Evolutionary conservation across 2,888 invertebrate genomes (phyloP).

Genomic region (Spisula subtruncata): DNA sequence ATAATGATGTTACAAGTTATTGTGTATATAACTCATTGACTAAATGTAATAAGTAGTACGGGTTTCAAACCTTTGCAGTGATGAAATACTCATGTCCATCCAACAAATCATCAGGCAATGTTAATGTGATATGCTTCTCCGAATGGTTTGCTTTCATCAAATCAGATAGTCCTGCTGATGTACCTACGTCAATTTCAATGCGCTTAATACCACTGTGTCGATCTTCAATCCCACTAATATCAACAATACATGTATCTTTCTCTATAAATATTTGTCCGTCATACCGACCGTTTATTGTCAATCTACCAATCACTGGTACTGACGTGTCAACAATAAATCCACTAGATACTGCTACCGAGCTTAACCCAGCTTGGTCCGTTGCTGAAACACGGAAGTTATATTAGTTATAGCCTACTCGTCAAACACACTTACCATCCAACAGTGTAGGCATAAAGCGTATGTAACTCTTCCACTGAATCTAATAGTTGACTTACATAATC

Average conservation of each 20-base stretch:
- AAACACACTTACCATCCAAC: too few relatives aligned
- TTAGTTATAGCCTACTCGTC: too few relatives aligned
- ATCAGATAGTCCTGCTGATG: neutral
- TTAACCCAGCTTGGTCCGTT: slow-evolving; percentile 40
- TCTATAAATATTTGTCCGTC: neutral
- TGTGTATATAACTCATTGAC: neutral
- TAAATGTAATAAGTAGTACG: neutral
- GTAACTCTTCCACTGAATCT: too few relatives aligned
- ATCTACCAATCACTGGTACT: slow-evolving; percentile 26
- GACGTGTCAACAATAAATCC: slow-evolving; percentile 38
- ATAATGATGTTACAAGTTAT: neutral
- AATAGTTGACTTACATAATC: too few relatives aligned
- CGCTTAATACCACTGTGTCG: slow-evolving; percentile 50
- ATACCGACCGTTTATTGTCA: neutral
- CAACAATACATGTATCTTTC: neutral
- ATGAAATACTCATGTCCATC: slow-evolving; percentile 48
- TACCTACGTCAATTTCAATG: slow-evolving; percentile 36
- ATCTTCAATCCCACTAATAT: slow-evolving; percentile 34
- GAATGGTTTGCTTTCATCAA: neutral
- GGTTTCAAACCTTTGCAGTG: slow-evolving; percentile 7
- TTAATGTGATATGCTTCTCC: slow-evolving; percentile 9
- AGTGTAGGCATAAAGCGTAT: too few relatives aligned
- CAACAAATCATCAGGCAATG: neutral
- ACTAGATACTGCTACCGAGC: neutral
- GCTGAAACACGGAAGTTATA: slow-evolving; percentile 2